These are phyloP conservation scores for Amphipoea lucens DNA, from an alignment of 2,888 invertebrate genomes.

Conservation along the genomic window DNA sequence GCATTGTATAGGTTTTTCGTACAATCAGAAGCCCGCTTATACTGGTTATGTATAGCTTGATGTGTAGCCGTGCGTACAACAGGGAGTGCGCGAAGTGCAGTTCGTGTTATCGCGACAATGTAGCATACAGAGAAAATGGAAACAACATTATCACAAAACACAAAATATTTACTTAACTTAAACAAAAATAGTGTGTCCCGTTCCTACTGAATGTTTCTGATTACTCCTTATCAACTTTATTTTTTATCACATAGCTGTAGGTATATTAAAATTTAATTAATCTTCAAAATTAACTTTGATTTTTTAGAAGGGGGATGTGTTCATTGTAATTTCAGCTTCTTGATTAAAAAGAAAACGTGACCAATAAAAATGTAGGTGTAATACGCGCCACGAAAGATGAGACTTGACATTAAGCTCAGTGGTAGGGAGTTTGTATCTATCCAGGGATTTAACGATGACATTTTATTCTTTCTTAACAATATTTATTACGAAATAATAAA, in stretches of 20 bases:
- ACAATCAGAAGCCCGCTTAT: no score
- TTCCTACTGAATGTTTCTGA: neutral
- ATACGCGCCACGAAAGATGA: no score
- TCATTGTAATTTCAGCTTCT: slow-evolving; percentile 8
- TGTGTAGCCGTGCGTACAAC: no score
- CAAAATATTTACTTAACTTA: neutral
- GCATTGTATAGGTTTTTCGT: no score
- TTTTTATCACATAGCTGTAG: no score
- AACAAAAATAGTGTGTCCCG: neutral
- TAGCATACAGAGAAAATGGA: neutral
- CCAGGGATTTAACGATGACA: no score
- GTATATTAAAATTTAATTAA: slow-evolving; percentile 3
- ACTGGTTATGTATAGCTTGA: no score
- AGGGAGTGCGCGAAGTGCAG: neutral
- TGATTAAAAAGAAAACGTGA: slow-evolving; percentile 36
- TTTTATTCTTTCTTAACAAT: no score
- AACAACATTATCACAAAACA: slow-evolving; percentile 1
- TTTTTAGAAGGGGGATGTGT: neutral
- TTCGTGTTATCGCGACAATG: neutral
- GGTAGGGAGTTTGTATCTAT: no score
- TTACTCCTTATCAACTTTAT: neutral
- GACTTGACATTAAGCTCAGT: no score
- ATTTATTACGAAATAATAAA: no score
- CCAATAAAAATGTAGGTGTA: neutral
- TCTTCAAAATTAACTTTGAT: neutral